Percentiles rank a stretch among this genome's conserved stretches.
These are phyloP conservation scores for Odocoileus virginianus DNA, from an alignment of 2,113 vertebrate species.

Conservation along the genomic window DNA sequence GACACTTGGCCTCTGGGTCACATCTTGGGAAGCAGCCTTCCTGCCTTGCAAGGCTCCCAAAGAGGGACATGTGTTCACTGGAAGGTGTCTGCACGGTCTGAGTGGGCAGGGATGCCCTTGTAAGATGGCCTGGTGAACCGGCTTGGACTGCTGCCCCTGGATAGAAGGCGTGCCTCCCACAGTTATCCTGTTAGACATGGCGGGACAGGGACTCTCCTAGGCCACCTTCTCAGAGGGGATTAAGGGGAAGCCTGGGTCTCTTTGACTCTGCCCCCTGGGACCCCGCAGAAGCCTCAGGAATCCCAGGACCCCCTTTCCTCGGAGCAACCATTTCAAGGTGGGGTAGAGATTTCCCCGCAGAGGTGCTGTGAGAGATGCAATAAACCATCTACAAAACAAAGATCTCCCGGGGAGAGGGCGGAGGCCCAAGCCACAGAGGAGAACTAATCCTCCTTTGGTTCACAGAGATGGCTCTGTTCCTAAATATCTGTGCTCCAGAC, in stretches of 20 bases:
- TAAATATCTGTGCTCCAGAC: conserved; percentile 62
- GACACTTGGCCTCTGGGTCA: conserved; percentile 30
- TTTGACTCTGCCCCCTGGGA: background rate
- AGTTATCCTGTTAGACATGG: conserved; percentile 10
- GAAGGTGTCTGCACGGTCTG: conserved; percentile 61
- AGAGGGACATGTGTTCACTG: conserved; percentile 1
- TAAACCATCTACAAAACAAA: conserved; percentile 15
- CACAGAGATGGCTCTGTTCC: conserved; percentile 41
- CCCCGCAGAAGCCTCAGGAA: background rate
- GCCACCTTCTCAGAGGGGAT: background rate
- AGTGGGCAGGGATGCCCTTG: conserved; percentile 45
- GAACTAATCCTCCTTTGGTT: conserved; percentile 50
- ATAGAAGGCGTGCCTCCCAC: conserved; percentile 42
- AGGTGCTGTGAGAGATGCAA: accelerated
- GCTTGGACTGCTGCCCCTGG: conserved; percentile 33
- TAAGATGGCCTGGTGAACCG: conserved; percentile 44
- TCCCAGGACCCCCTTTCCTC: background rate
- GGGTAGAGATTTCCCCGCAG: background rate
- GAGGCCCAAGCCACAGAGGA: background rate
- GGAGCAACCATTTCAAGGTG: background rate
- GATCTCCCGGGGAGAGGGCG: background rate
- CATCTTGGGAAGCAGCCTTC: conserved; percentile 39
- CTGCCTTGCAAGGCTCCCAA: conserved; percentile 25
- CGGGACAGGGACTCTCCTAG: background rate
- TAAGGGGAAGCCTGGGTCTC: background rate